Percentiles rank a stretch among this genome's conserved stretches.
phyloP scores from a whole-genome alignment of 2,113 vertebrate species.

The Limanda limanda region DNA sequence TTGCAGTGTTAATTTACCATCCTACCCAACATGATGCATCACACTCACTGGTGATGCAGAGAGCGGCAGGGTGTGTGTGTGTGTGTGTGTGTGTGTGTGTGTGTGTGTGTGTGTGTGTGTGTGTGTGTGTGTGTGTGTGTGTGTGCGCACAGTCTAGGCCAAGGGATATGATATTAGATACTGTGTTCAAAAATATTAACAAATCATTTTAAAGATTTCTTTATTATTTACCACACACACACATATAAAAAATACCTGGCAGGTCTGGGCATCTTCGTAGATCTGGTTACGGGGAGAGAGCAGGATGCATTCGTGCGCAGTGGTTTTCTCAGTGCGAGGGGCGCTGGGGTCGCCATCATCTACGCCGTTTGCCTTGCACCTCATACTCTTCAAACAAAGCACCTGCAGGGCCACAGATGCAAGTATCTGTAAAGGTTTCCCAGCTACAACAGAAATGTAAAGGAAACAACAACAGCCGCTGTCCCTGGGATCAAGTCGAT shows the following conservation, averaged over 20 bases:
- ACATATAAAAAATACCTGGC: constrained; percentile 78
- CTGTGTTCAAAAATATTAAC: too few relatives aligned
- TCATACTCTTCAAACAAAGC: constrained; percentile 81
- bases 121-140: not conserved
- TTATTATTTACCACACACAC: not conserved
- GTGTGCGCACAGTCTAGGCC: not conserved
- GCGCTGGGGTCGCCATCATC: constrained; percentile 86
- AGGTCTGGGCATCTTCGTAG: constrained; percentile 86
- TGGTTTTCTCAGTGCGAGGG: constrained; percentile 86
- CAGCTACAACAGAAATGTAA: not conserved
- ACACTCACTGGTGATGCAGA: constrained; percentile 13
- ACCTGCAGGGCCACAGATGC: constrained; percentile 78
- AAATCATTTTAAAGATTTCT: not conserved
- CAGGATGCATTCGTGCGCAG: constrained; percentile 83
- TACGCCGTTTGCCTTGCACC: constrained; percentile 77
- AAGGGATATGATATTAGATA: too few relatives aligned
- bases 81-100: not conserved
- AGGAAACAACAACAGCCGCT: too few relatives aligned
- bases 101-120: not conserved
- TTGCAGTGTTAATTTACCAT: constrained; percentile 25
- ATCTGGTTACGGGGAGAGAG: constrained; percentile 74
- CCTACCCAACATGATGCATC: constrained; percentile 2
- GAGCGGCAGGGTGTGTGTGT: not conserved
- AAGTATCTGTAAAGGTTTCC: not conserved
- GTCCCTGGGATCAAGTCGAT: too few relatives aligned